Evolutionary conservation across 2,113 vertebrate species (phyloP), one percentile per base, ranked within the genome.

Genomic region (Clinocottus analis): DNA sequence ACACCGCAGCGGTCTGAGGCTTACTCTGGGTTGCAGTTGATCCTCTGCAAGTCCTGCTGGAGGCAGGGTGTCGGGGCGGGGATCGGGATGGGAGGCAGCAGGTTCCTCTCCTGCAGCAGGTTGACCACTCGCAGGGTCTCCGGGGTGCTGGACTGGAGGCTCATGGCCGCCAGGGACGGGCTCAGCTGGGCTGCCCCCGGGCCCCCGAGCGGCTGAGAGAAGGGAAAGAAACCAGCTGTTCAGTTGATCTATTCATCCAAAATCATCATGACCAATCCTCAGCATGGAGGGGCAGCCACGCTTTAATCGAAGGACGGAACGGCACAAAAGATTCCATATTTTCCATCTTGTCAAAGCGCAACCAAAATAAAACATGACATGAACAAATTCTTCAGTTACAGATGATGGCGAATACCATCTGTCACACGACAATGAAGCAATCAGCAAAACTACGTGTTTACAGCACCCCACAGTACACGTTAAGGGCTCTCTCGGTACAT

Each of bases 21-120:
- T 85, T 72, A 99, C 98, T 99, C 98, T 85, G 98, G 97, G 87
- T 93, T 95, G 93, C 97, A 98, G 91, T 99, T 99, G 74, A 99
- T 89, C 79, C 95, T 98, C 95, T 98, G 97, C 88, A 99, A 95
- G 73, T 98, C 98, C 90, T 97, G 96, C 59, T 97, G 96, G 84
- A 99, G 94, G 85, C 96, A 97, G 81, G 98, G 98, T 25, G 95
- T 93, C 0, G 97, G 98, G 75, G 97, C 92, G 9, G 95, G 84
- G 67, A 98, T 66, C 13, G 96, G 86, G 23, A 74, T 90, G 0
- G 93, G 67, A 27, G 98, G 97, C 79, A 99, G 95, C 81, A 99
- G 94, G 90, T 96, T 99, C 86, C 98, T 96, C 79, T 99, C 98
- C 94, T 99, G 98, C 87, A 99, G 95, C 83, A 99, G 96, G 92